Evolutionary conservation across 2,797 vertebrate genomes (phyloP).

Genomic region (Syncerus caffer): DNA sequence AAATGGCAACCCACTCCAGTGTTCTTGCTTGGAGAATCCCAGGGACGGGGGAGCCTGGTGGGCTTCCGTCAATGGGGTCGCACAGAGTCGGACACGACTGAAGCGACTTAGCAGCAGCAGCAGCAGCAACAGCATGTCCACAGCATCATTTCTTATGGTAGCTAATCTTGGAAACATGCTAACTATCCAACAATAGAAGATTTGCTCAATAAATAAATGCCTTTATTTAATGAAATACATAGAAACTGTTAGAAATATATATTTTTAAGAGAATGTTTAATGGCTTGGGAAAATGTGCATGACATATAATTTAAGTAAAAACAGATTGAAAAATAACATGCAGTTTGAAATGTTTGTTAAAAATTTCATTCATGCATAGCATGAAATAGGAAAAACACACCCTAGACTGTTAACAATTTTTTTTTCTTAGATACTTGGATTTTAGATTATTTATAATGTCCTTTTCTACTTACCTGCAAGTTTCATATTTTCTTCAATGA

Average conservation of each 20-base stretch:
- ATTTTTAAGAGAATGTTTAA: constrained; percentile 6
- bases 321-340: background rate
- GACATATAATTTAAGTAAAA: constrained; percentile 1
- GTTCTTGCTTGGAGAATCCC: too few species aligned
- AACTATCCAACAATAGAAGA: background rate
- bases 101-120: too few species aligned
- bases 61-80: too few species aligned
- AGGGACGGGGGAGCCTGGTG: too few species aligned
- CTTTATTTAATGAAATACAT: constrained; percentile 16
- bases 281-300: background rate
- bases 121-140: background rate
- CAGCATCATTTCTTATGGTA: background rate
- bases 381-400: background rate
- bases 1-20: too few species aligned
- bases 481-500: background rate
- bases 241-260: background rate
- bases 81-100: too few species aligned
- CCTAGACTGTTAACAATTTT: background rate
- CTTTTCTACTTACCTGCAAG: background rate
- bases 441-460: background rate
- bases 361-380: background rate
- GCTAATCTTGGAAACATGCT: background rate
- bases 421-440: background rate
- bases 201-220: background rate
- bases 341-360: background rate